Evolutionary conservation across 2,797 vertebrate species (phyloP), one percentile per base, ranked within the genome.

Genomic region (Moxostoma hubbsi): DNA sequence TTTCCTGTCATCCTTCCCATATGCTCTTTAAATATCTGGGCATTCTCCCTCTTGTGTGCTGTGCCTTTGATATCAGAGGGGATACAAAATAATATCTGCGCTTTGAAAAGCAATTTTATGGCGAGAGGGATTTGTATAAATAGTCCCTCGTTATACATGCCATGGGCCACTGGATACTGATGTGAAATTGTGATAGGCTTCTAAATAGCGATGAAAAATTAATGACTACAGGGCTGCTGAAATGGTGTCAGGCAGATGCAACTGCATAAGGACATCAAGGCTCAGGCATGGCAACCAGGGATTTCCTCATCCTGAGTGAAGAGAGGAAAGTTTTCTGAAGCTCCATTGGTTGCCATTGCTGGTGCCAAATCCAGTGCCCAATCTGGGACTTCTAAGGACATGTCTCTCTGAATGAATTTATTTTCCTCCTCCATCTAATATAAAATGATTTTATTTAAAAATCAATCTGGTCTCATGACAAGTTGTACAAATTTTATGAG

Each of bases 201-300:
- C 92, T 90, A 92, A 94, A 94, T 89, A 90, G 89, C 87, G 87
- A 92, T 93, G 92, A 91, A 94, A 94, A 93, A 94, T 94, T 93
- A 91, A 94, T 93, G 93, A 93, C 89, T 90, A 85, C 84, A 88
- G 91, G 88, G 89, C 86, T 85, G 16, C 62, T 66, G 82, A 84
- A 87, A 86, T 92, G 91, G 91, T 91, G 91, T 91, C 89, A 75
- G 88, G 85, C 86, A 93, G 89, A 92, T 92, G 90, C 90, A 91
- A 92, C 90, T 92, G 92, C 92, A 92, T 91, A 86, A 93, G 91
- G 89, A 93, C 91, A 93, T 93, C 93, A 93, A 93, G 92, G 92
- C 87, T 75, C 79, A 73, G 85, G 46, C 36, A 36, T 36, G 36
- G 36, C 24, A 55, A 77, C 71, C 71, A 8, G 75, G 74, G 75